Evolutionary conservation across 2,888 invertebrate genomes (phyloP).

Genomic region (Dolichopus griseipennis): DNA sequence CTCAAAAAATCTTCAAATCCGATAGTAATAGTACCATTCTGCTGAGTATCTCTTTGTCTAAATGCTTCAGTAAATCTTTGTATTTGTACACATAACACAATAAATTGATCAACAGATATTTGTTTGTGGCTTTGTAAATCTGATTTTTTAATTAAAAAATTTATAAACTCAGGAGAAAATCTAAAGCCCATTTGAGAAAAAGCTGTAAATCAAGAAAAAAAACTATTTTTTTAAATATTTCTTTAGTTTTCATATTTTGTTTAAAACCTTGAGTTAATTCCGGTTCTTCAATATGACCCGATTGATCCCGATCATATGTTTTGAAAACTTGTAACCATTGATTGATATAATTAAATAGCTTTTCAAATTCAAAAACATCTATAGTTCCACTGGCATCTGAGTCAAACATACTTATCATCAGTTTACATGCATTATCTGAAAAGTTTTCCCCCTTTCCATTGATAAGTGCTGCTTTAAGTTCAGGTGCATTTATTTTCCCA

Average conservation of each 20-base stretch:
- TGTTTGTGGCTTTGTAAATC: conserved; percentile 55
- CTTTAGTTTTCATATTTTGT: background rate
- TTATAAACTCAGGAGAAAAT: conserved; percentile 68
- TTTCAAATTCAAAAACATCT: conserved; percentile 73
- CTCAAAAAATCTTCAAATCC: conserved; percentile 85
- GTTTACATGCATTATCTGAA: conserved; percentile 70
- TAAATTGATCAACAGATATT: conserved; percentile 78
- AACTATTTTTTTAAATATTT: conserved; percentile 12
- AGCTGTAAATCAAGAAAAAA: conserved; percentile 55
- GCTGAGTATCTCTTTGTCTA: conserved; percentile 64
- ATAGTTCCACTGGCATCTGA: conserved; percentile 76
- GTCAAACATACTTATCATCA: conserved; percentile 88
- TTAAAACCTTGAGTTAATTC: conserved; percentile 63
- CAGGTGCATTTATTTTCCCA: conserved; percentile 67
- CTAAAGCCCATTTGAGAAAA: conserved; percentile 82
- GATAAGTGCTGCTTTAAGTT: conserved; percentile 70
- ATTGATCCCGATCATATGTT: conserved; percentile 75
- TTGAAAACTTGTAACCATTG: conserved; percentile 81
- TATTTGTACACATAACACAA: conserved; percentile 79
- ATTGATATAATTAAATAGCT: conserved; percentile 78
- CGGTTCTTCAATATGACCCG: conserved; percentile 71
- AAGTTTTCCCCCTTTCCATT: conserved; percentile 73
- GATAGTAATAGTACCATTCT: conserved; percentile 74
- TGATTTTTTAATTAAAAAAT: conserved; percentile 59
- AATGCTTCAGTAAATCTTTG: conserved; percentile 86